Evolutionary conservation across 64 coral and sea anemone species (phyloP), one percentile per base, ranked within the genome.

Genomic region (Acropora tenuis): DNA sequence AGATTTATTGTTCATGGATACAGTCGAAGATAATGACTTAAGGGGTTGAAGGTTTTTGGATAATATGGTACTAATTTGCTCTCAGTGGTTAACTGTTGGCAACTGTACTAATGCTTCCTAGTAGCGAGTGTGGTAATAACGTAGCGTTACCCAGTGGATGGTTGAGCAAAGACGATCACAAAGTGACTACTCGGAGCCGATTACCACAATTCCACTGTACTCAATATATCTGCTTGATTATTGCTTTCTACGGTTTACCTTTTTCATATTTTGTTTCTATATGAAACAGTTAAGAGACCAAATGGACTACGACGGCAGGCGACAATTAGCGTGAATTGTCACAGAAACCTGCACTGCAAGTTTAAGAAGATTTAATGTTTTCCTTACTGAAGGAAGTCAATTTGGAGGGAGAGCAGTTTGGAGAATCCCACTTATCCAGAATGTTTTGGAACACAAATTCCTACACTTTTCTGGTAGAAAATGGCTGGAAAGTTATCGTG

Each of bases 361-460:
- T 86, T n/a, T 63, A 69, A 87, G 67, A 67, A 87, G 43, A 46
- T 59, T 78, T 9, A 50, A 43, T 58, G 74, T 40, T 47, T 78
- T 81, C 20, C 43, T 82, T 80, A 67, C 65, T 63, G 60, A 63
- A 10, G 82, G 77, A 73, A 73, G 49, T 80, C 46, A 67, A 90
- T 12, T 47, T 68, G 15, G 16, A 71, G 30, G 42, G 63, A 82
- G 77, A 82, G 42, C 78, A 81, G 60, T 13, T 63, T 82, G 89
- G 67, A 68, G 67, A 81, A 67, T 82, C 80, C 78, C 77, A 48
- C 60, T 46, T 48, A 69, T 73, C 41, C 4, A 69, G 8, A 66
- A 71, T 80, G 78, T 85, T 92, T 82, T 92, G 53, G 57, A 92
- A 74, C 18, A 91, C n/a, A 73, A 92, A 63, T 92, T 84, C 73